A percentile compares a stretch with the other conserved stretches of the same genome.
Conservation (phyloP, 2,888 invertebrate genomes). For the Ctenicera cuprea region DNA sequence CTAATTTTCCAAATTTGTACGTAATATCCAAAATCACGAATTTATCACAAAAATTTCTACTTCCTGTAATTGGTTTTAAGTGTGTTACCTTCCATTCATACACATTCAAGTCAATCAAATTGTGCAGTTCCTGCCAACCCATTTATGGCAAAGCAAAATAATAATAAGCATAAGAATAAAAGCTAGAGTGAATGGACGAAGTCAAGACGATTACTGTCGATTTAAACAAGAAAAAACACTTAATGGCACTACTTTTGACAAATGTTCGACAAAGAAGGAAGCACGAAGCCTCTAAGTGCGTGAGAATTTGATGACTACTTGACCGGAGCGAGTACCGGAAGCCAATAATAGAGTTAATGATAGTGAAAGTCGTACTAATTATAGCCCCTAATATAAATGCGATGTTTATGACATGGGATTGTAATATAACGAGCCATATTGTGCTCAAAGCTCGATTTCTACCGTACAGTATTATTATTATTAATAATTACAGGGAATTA, state of each 20-base stretch:
- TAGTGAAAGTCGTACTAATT: constrained; percentile 56
- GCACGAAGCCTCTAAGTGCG: constrained; percentile 38
- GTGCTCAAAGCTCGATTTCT: constrained; percentile 18
- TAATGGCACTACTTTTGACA: constrained; percentile 35
- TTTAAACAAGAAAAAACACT: constrained; percentile 41
- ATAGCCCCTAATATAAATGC: constrained; percentile 24
- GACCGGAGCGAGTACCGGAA: constrained; percentile 53
- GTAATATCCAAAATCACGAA: too few relatives aligned
- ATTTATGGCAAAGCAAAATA: constrained; percentile 14
- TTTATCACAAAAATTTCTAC: too few relatives aligned
- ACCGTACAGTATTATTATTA: neutral
- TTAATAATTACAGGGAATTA: too few relatives aligned
- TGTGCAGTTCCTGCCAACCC: neutral
- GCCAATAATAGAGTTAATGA: constrained; percentile 57
- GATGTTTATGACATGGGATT: constrained; percentile 26
- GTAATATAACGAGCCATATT: constrained; percentile 13
- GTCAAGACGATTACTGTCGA: constrained; percentile 8
- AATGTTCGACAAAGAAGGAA: constrained; percentile 42
- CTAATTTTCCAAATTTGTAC: too few relatives aligned
- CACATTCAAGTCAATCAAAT: too few relatives aligned
- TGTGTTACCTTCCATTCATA: too few relatives aligned
- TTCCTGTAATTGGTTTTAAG: too few relatives aligned
- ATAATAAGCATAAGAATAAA: neutral
- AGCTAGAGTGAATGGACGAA: constrained; percentile 12
- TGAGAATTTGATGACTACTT: constrained; percentile 52